Evolutionary conservation across 1,140 invertebrate genomes (phyloP).

Genomic region (Bombus breviceps): DNA sequence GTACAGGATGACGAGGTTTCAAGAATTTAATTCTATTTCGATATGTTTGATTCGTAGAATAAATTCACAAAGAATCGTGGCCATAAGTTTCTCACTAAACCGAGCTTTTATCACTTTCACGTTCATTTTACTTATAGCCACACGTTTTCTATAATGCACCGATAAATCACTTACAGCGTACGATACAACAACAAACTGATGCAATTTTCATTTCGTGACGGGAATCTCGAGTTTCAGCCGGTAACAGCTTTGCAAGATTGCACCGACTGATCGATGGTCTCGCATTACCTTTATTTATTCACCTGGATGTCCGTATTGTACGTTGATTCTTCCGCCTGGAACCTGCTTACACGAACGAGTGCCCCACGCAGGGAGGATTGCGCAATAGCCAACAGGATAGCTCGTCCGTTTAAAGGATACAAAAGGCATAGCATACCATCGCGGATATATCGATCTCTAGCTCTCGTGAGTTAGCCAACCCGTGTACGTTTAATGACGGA

Average conservation of each 20-base stretch:
- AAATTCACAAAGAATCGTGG: no score
- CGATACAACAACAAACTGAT: no score
- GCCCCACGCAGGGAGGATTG: not conserved
- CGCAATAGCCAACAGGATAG: not conserved
- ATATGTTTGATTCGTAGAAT: no score
- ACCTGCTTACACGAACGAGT: not conserved
- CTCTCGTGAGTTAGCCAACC: no score
- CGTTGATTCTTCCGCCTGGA: not conserved
- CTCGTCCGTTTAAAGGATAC: not conserved
- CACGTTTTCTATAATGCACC: not conserved
- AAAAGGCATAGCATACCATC: not conserved
- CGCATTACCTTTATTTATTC: constrained; percentile 11
- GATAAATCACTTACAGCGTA: not conserved
- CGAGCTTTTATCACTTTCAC: not conserved
- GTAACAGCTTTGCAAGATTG: not conserved
- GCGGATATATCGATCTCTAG: no score
- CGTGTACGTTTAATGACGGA: no score
- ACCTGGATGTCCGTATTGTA: not conserved
- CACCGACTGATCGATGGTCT: constrained; percentile 8
- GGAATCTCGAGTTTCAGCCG: constrained; percentile 9
- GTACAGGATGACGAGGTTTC: no score
- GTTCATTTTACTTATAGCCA: not conserved
- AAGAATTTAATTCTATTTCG: no score
- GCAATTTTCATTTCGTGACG: constrained; percentile 4
- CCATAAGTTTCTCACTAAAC: no score